These are phyloP conservation scores for Homarus gammarus DNA, from an alignment of 2,888 invertebrate species.

Conservation along the genomic window DNA sequence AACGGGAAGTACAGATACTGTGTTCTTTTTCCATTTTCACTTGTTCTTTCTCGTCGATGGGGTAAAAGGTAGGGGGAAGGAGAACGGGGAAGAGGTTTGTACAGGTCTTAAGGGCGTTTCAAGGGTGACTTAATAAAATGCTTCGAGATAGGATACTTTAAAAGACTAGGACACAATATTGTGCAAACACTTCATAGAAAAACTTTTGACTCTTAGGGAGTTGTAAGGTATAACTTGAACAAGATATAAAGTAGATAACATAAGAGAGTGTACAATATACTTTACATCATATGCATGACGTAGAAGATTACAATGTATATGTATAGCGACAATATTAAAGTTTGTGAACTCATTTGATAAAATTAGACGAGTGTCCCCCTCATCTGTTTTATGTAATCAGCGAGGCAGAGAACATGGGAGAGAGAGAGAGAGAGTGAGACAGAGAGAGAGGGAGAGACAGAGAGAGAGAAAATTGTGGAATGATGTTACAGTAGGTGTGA, in stretches of 20 bases:
- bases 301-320: too few species aligned
- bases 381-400: background rate
- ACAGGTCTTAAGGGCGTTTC: background rate
- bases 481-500: slow-evolving; percentile 42
- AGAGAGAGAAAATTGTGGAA: slow-evolving; percentile 35
- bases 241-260: too few species aligned
- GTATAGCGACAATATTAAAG: too few species aligned
- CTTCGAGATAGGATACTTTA: background rate
- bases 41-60: background rate
- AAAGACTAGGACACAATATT: background rate
- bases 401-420: slow-evolving; percentile 19
- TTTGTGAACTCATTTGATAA: too few species aligned
- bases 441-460: slow-evolving; percentile 16
- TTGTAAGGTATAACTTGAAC: too few species aligned
- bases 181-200: background rate
- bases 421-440: slow-evolving; percentile 23
- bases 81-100: background rate
- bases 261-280: too few species aligned
- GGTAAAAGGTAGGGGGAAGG: too few species aligned
- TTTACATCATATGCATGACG: too few species aligned
- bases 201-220: too few species aligned
- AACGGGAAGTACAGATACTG: slow-evolving; percentile 21
- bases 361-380: too few species aligned
- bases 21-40: background rate
- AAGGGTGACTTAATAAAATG: slow-evolving; percentile 7